Evolutionary conservation across 2,797 vertebrate species (phyloP).

Genomic region (Phalanger gymnotis): DNA sequence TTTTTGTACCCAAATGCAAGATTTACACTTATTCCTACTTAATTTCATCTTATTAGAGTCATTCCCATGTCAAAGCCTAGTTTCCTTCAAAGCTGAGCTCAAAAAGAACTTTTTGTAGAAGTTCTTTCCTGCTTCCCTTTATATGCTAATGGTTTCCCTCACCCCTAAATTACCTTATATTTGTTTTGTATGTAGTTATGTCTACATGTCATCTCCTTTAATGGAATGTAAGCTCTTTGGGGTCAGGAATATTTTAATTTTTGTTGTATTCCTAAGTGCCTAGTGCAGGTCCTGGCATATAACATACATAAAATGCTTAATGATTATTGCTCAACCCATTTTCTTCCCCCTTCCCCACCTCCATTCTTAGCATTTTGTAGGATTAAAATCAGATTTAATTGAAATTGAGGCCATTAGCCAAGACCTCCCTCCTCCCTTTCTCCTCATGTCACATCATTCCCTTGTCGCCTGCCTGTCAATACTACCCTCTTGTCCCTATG

Average conservation of each 20-base stretch:
- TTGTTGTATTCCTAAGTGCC: not conserved
- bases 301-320: not conserved
- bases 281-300: not conserved
- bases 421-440: no score
- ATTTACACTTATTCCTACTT: not conserved
- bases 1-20: not conserved
- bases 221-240: not conserved
- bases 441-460: no score
- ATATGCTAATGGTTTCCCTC: not conserved
- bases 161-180: not conserved
- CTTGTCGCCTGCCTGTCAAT: not conserved
- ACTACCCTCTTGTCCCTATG: not conserved
- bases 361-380: not conserved
- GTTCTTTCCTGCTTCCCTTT: not conserved
- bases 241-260: not conserved
- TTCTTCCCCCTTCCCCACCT: accelerated
- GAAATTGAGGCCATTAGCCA: no score
- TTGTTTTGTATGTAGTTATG: not conserved
- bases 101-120: not conserved
- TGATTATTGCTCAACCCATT: not conserved
- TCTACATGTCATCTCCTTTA: not conserved
- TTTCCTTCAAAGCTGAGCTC: not conserved
- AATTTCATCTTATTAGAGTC: not conserved
- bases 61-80: not conserved
- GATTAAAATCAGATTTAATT: not conserved